phyloP scores from a whole-genome alignment of 2,797 vertebrate species.

The Threskiornis aethiopicus region DNA sequence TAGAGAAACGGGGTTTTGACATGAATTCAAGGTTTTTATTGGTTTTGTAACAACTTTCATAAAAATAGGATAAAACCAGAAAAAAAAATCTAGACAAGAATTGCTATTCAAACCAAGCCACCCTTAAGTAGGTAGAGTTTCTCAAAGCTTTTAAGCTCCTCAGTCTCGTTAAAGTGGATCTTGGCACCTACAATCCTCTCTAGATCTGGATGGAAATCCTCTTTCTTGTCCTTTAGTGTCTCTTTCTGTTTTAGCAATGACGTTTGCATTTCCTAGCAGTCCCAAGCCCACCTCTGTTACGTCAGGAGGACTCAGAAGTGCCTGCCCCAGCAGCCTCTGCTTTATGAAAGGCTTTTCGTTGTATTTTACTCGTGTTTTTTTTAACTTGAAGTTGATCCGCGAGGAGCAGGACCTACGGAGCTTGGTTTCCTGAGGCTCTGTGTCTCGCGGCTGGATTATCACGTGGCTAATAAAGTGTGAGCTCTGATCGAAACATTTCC shows the following conservation, averaged over 20 bases:
- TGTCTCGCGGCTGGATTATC: not conserved
- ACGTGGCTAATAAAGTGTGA: not conserved
- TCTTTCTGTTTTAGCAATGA: not conserved
- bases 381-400: rapidly evolving
- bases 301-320: not conserved
- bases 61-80: not conserved
- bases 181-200: not conserved
- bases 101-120: not conserved
- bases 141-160: not conserved
- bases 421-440: not conserved
- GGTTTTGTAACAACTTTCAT: not conserved
- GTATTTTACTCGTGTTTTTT: not conserved
- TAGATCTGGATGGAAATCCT: not conserved
- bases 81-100: not conserved
- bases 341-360: not conserved
- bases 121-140: not conserved
- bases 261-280: not conserved
- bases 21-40: not conserved
- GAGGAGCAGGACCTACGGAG: not conserved
- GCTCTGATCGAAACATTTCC: not conserved
- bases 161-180: not conserved
- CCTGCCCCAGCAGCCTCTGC: not conserved
- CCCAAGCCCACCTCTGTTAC: not conserved
- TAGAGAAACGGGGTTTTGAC: not conserved
- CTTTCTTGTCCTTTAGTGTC: not conserved